Percentiles rank a stretch among this genome's conserved stretches.
Conservation (phyloP, 2,888 invertebrate species). For the Metopia argyrocephala region DNA sequence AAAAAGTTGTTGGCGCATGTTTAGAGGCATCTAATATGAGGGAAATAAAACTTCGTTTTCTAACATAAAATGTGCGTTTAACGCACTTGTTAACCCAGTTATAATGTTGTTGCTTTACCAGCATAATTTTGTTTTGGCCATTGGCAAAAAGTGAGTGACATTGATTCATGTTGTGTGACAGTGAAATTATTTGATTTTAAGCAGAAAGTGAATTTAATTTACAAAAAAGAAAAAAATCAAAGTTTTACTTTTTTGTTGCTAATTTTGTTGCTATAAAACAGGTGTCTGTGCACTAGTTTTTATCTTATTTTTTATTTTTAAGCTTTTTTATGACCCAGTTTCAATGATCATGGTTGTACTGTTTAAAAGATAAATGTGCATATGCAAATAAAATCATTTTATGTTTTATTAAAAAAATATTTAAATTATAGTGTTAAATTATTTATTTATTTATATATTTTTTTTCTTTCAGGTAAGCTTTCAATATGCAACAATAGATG, state of each 20-base stretch:
- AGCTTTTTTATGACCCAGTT: constrained; percentile 44
- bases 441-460: constrained; percentile 9
- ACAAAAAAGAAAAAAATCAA: no score
- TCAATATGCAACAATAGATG: neutral
- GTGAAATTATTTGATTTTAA: constrained; percentile 49
- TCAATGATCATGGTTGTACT: neutral
- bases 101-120: constrained; percentile 12
- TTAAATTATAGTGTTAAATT: constrained; percentile 1
- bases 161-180: constrained; percentile 59
- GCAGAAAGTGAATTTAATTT: constrained; percentile 51
- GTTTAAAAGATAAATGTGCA: constrained; percentile 1
- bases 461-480: constrained; percentile 37
- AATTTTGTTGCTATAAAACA: constrained; percentile 29
- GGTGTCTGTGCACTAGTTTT: constrained; percentile 1
- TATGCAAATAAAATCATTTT: neutral
- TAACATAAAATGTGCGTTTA: constrained; percentile 56
- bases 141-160: constrained; percentile 50
- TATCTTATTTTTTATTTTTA: constrained; percentile 4
- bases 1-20: constrained; percentile 18
- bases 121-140: constrained; percentile 25
- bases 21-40: constrained; percentile 5
- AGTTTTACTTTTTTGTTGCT: neutral
- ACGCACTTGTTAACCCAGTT: constrained; percentile 62
- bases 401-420: neutral
- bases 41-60: constrained; percentile 56